Evolutionary conservation across 1,140 invertebrate species (phyloP), one percentile per base, ranked within the genome.

Genomic region (Aphis gossypii): DNA sequence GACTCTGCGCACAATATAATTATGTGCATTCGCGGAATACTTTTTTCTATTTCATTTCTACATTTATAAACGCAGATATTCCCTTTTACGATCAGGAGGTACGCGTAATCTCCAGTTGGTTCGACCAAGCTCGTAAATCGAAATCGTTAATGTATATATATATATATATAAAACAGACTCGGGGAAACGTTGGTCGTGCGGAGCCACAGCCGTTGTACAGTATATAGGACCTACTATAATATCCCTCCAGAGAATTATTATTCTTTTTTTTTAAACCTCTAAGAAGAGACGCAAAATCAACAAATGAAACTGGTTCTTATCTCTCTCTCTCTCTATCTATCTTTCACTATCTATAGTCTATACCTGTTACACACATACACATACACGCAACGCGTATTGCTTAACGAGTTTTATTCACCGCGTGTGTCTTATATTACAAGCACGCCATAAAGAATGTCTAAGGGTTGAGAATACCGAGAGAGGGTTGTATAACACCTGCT

Each of bases 401-500:
- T 91, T 92, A 92, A 92, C 91, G 91, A 92, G 91, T 92, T 94
- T 94, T 83, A 83, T 90, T 84, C 46, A 94, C 48, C 41, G 82
- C 89, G 51, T 92, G 88, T 83, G 35, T 92, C 41, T 60, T 88
- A 68, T 90, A 86, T 86, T 60, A 68, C 38, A 38, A 56, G 25
- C 30, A 76, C 89, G 38, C 44, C 38, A 56, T 68, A 90, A 90
- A 89, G 84, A 93, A 89, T 90, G 56, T 90, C 60, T 90, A 90
- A 90, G 88, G 93, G 93, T 90, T 89, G 88, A 54, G 54, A 83
- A 93, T 51, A 89, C 56, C 88, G 93, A 93, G 87, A 93, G 93
- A 90, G 93, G 86, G 93, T 93, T 90, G 93, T 90, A 51, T 93
- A 90, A 93, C 83, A 94, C 90, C 92, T 92, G 94, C 83, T 68